Conservation (phyloP, 2,113 vertebrate species). For the Vicugna pacos region DNA sequence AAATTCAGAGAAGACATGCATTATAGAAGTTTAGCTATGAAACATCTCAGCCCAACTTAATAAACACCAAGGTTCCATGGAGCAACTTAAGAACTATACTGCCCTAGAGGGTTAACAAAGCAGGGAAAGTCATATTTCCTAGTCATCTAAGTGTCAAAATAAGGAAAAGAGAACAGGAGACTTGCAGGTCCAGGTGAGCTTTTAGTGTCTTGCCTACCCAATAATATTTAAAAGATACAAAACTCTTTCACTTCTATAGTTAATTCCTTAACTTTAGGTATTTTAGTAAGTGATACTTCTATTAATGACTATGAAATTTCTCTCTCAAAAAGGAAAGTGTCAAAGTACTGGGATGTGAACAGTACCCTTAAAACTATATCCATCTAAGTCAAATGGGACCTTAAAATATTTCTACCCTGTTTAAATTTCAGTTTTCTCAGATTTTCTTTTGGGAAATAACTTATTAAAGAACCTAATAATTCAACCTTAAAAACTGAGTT, state of each 20-base stretch:
- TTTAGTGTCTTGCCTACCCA: background rate
- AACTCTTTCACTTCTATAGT: background rate
- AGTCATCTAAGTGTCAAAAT: background rate
- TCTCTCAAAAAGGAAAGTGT: conserved; percentile 31
- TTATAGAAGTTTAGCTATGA: conserved; percentile 8
- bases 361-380: background rate
- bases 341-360: background rate
- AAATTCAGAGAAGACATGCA: conserved; percentile 30
- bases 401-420: background rate
- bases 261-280: conserved; percentile 25
- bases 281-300: conserved; percentile 35
- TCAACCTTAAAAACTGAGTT: conserved; percentile 9
- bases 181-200: background rate
- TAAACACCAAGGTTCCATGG: background rate
- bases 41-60: background rate
- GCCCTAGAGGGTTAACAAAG: background rate
- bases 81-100: background rate
- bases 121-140: background rate
- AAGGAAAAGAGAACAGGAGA: background rate
- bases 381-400: background rate
- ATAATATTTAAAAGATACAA: conserved; percentile 22
- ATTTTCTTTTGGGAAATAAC: background rate
- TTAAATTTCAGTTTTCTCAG: conserved; percentile 9
- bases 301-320: conserved; percentile 56
- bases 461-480: background rate